Evolutionary conservation across 2,113 vertebrate species (phyloP).

Genomic region (Collichthys lucidus): DNA sequence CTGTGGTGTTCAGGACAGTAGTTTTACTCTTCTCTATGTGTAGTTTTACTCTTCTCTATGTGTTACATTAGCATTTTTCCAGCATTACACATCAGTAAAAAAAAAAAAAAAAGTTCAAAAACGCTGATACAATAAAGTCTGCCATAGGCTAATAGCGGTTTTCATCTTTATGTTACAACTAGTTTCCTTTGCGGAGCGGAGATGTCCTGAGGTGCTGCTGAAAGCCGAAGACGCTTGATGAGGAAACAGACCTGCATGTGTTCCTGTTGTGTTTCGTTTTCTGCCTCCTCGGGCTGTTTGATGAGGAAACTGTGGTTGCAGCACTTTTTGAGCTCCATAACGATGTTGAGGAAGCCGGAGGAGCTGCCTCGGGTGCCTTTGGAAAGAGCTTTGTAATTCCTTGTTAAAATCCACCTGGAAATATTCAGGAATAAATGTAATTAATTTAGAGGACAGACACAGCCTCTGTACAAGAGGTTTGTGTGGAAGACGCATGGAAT

Average conservation of each 20-base stretch:
- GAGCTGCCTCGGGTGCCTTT: slow-evolving; percentile 95
- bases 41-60: no score
- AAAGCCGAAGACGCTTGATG: slow-evolving; percentile 12
- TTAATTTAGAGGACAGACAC: slow-evolving; percentile 21
- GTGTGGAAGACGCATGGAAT: background rate
- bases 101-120: no score
- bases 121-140: background rate
- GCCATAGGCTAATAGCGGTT: background rate
- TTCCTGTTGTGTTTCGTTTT: slow-evolving; percentile 87
- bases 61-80: no score
- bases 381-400: slow-evolving; percentile 95
- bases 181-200: slow-evolving; percentile 3
- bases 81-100: no score
- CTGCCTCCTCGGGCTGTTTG: slow-evolving; percentile 90
- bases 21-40: no score
- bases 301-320: slow-evolving; percentile 98
- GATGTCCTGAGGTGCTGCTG: slow-evolving; percentile 37
- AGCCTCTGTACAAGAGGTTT: background rate
- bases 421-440: slow-evolving; percentile 33
- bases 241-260: slow-evolving; percentile 82
- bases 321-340: slow-evolving; percentile 99
- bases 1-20: no score
- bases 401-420: slow-evolving; percentile 97
- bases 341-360: slow-evolving; percentile 97
- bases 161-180: slow-evolving; percentile 36